phyloP scores from a whole-genome alignment of 2,797 vertebrate genomes.

The Cryptoblepharus egeriae region DNA sequence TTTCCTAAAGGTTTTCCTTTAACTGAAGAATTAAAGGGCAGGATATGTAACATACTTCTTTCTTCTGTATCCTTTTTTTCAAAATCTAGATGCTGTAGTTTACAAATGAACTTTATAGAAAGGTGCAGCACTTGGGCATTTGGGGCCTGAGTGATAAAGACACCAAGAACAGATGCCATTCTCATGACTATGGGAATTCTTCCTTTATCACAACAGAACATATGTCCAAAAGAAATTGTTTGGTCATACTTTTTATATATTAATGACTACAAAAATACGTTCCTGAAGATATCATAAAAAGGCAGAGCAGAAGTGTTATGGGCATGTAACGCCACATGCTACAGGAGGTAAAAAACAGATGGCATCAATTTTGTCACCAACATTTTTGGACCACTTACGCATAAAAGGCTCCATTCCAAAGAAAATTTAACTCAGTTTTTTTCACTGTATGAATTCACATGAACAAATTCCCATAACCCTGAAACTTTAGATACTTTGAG shows the following conservation, averaged over 20 bases:
- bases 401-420: background rate
- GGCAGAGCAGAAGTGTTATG: conserved; percentile 25
- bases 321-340: conserved; percentile 20
- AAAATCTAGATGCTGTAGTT: background rate
- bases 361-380: conserved; percentile 3
- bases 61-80: background rate
- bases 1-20: conserved; percentile 1
- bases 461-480: background rate
- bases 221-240: background rate
- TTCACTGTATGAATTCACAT: conserved; percentile 1
- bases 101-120: background rate
- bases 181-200: background rate
- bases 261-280: background rate
- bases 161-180: background rate
- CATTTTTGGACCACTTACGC: conserved; percentile 4
- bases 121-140: background rate
- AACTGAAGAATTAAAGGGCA: background rate
- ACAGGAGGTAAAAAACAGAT: conserved; percentile 16
- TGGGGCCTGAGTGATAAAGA: background rate
- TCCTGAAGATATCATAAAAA: conserved; percentile 32
- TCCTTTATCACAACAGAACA: background rate
- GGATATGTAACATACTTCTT: background rate
- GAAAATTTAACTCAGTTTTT: too few relatives aligned
- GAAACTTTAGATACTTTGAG: background rate
- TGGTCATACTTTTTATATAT: background rate